Conservation (phyloP, 2,113 vertebrate species). For the Eptatretus burgeri region DNA sequence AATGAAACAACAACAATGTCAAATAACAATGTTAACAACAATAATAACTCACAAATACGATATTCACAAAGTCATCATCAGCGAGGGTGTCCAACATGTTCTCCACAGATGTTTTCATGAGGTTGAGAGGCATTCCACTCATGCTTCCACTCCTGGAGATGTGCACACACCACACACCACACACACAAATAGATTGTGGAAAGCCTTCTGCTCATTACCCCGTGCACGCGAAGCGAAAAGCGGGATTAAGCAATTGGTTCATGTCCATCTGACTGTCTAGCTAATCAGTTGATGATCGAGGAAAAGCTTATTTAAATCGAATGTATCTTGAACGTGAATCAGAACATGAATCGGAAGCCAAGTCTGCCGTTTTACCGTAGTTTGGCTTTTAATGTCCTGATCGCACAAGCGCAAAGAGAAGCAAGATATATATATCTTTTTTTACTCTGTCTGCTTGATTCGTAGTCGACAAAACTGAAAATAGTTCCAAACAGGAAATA, state of each 20-base stretch:
- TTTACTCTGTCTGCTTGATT: background rate
- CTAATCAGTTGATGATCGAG: too few species aligned
- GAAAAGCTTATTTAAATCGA: too few species aligned
- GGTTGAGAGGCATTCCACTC: slow-evolving; percentile 65
- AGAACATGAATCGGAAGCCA: too few species aligned
- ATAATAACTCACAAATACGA: slow-evolving; percentile 25
- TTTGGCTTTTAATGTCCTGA: too few species aligned
- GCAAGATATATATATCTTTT: background rate
- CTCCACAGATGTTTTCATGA: slow-evolving; percentile 67
- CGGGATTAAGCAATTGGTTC: background rate
- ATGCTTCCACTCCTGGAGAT: slow-evolving; percentile 63
- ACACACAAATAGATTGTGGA: background rate
- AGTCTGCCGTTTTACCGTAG: too few species aligned
- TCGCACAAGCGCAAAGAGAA: too few species aligned
- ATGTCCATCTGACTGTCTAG: too few species aligned
- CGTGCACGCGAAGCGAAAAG: background rate
- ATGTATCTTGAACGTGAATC: too few species aligned
- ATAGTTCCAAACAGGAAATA: too few species aligned
- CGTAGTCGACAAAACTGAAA: background rate
- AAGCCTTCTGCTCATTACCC: background rate
- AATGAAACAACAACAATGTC: too few species aligned
- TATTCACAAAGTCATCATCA: slow-evolving; percentile 68
- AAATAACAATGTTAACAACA: too few species aligned
- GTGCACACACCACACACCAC: slow-evolving; percentile 9
- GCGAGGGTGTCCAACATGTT: slow-evolving; percentile 79